Evolutionary conservation across 2,113 vertebrate species (phyloP), one percentile per base, ranked within the genome.

Genomic region (Orientallactaga bullata): DNA sequence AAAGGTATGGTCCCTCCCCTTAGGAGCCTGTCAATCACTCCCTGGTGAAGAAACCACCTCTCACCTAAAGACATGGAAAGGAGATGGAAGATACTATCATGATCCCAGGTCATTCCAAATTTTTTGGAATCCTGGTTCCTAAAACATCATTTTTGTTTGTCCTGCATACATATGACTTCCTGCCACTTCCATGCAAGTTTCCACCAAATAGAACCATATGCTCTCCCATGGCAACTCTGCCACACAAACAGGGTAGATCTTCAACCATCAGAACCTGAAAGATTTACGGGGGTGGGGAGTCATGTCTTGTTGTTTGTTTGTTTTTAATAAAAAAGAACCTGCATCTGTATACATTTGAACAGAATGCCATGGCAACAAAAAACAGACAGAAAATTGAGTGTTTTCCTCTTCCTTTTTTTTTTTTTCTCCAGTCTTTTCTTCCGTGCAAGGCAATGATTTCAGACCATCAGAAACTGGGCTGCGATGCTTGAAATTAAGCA

Each of bases 141-240:
- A 80, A 94, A 78, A 96, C 78, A 96, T 95, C 77, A 11, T 47
- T 72, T 96, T 97, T 97, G 93, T 96, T 97, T 97, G 95, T 96
- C 94, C 88, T 97, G 94, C 90, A 86, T 85, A 88, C 88, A 86
- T 93, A 87, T 11, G 94, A 97, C 85, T 98, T 98, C 90, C 95
- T 98, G 97, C 65, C 39, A 97, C 86, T 95, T 95, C 96, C 95
- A 93, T 94, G 96, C 96, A 97, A 81, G 97, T 94, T 97, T 97
- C 95, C 92, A 96, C 91, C 98, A 98, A 98, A 98, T 97, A 98
- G 98, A 98, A 98, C 97, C 98, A 98, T 97, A 98, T 97, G 98
- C 96, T 97, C 94, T 97, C 94, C 97, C 98, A 98, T 98, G 97
- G 98, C 97, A 98, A 98, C 98, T 95, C 42, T 96, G 94, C 97